A percentile compares a stretch with the other conserved stretches of the same genome.
phyloP scores from a whole-genome alignment of 2,888 invertebrate genomes.

The Rhamphomyia laevipes region DNA sequence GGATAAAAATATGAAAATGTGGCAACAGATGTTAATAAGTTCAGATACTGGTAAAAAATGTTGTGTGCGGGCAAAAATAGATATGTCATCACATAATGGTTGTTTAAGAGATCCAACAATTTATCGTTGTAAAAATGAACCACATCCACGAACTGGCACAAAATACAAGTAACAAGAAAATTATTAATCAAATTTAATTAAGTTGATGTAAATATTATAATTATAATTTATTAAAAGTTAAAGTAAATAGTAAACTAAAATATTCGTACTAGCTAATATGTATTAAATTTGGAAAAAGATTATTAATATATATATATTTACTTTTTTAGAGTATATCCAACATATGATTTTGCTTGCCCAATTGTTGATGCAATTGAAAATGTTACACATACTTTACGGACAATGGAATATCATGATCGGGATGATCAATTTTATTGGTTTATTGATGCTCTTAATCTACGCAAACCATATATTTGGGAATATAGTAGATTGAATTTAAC shows the following conservation, averaged over 20 bases:
- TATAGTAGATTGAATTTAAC: constrained; percentile 96
- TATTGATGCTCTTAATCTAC: constrained; percentile 70
- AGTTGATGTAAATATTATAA: neutral
- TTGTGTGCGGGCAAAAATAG: constrained; percentile 94
- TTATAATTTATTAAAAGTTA: neutral
- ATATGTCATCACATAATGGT: constrained; percentile 92
- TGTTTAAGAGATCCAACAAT: constrained; percentile 98
- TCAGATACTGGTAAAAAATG: constrained; percentile 68
- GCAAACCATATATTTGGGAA: constrained; percentile 92
- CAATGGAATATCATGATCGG: constrained; percentile 97
- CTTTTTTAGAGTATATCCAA: constrained; percentile 82
- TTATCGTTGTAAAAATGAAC: constrained; percentile 92
- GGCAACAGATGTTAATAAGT: constrained; percentile 92
- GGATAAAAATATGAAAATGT: constrained; percentile 73
- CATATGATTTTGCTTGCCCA: constrained; percentile 99
- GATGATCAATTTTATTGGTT: constrained; percentile 99
- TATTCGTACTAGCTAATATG: neutral
- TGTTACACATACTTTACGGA: constrained; percentile 93
- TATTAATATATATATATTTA: constrained; percentile 1
- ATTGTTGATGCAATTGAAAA: constrained; percentile 96
- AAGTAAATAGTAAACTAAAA: constrained; percentile 5
- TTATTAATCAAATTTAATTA: neutral
- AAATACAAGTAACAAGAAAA: constrained; percentile 77
- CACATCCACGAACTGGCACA: constrained; percentile 84
- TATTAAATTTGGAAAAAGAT: neutral